Evolutionary conservation across 2,888 invertebrate species (phyloP), one percentile per base, ranked within the genome.

Genomic region (Oasisia sp.): DNA sequence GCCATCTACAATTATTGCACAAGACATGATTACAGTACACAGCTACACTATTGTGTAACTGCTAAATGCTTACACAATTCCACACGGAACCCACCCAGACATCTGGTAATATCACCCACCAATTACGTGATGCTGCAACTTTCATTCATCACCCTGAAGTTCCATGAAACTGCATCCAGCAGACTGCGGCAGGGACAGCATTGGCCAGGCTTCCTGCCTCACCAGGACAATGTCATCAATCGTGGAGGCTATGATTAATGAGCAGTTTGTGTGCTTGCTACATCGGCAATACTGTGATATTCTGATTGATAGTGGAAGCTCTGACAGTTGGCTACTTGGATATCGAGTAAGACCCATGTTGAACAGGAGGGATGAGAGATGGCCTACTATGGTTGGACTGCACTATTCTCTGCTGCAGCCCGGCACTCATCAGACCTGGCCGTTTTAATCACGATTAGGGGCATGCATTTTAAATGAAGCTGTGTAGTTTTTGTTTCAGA

Each of bases 61-160:
- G 74, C 27, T 74, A 74, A 74, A 27, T 74, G 74, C 74, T 74
- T 74, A 74, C 74, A 74, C 74, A 19, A n/a, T n/a, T 74, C 14
- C 74, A 74, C 14, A 74, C 0, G 14, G 74, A 74, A 74, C 74
- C 74, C 74, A 74, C 7, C n/a, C 74, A 27, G 19, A 27, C 74
- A 27, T 74, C 74, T 7, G 27, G n/a, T 27, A 74, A 74, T 27
- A 74, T 74, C 74, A 74, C 74, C n/a, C 27, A 74, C 74, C 74
- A 74, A 74, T 74, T 74, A 19, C n/a, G 27, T 56, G 74, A 74
- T 74, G 19, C 14, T 74, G 7, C n/a, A 74, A n/a, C n/a, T 74
- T 74, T 19, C 74, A 74, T 74, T 74, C 74, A 74, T 74, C 74
- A 74, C 74, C 74, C 74, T 74, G 56, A 74, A 27, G 74, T 74